Evolutionary conservation across 1,140 invertebrate genomes (phyloP).

Genomic region (Zelostemma sp.): DNA sequence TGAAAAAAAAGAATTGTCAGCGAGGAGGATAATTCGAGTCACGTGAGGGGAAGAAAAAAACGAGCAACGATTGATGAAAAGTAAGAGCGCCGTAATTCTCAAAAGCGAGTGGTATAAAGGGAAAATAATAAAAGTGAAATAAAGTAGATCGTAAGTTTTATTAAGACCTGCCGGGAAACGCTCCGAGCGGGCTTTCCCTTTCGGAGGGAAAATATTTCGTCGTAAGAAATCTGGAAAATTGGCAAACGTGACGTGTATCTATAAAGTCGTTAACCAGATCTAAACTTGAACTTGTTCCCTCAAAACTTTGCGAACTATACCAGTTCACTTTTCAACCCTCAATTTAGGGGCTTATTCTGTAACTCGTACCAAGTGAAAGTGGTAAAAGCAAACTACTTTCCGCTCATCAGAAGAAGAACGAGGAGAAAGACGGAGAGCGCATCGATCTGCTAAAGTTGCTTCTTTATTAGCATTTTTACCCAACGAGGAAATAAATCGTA

Average conservation of each 20-base stretch:
- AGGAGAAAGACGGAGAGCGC: background rate
- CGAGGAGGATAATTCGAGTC: background rate
- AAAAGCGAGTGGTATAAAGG: background rate
- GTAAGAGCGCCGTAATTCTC: background rate
- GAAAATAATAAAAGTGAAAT: constrained; percentile 2
- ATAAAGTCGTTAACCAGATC: constrained; percentile 51
- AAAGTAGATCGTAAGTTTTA: constrained; percentile 1
- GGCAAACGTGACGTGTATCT: constrained; percentile 49
- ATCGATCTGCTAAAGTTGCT: background rate
- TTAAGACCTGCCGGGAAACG: background rate
- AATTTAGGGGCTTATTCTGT: constrained; percentile 51
- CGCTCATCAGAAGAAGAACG: constrained; percentile 40
- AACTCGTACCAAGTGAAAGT: constrained; percentile 51
- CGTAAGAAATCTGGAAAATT: constrained; percentile 40
- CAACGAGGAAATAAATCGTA: too few species aligned
- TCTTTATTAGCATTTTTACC: background rate
- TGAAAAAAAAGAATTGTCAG: background rate
- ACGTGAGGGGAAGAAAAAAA: background rate
- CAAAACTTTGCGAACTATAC: constrained; percentile 48
- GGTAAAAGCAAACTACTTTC: constrained; percentile 50
- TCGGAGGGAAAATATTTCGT: constrained; percentile 20
- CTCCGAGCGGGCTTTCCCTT: background rate
- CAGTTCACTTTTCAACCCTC: constrained; percentile 46
- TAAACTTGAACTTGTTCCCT: constrained; percentile 51
- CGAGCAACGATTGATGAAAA: background rate